phyloP scores from a whole-genome alignment of 64 coral and sea anemone species.

The Hydrozoanthus tunicans region DNA sequence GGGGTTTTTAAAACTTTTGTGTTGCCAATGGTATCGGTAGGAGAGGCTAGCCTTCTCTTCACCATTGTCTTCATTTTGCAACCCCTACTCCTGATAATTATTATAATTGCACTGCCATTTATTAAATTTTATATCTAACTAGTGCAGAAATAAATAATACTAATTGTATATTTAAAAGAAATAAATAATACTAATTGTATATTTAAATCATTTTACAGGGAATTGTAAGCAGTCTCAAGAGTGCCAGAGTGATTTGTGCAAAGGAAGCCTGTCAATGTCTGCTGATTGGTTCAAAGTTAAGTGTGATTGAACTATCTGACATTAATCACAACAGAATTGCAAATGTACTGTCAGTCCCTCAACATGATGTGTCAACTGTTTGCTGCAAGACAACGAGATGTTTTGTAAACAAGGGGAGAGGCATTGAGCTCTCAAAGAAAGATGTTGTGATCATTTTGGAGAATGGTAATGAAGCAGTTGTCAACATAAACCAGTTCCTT shows the following conservation, averaged over 20 bases:
- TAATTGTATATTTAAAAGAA: neutral
- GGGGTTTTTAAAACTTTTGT: too few species aligned
- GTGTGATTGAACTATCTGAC: conserved; percentile 27
- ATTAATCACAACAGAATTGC: conserved; percentile 10
- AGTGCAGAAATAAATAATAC: too few species aligned
- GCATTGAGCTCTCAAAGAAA: too few species aligned
- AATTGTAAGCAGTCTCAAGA: conserved; percentile 18
- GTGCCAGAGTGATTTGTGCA: neutral
- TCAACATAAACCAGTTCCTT: too few species aligned
- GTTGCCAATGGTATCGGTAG: too few species aligned
- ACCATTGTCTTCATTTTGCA: too few species aligned
- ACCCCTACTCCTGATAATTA: too few species aligned
- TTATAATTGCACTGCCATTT: too few species aligned
- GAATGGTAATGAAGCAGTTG: too few species aligned
- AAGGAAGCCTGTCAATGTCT: conserved; percentile 9
- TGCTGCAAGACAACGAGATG: conserved; percentile 21
- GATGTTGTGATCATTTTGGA: too few species aligned
- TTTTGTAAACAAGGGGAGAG: neutral
- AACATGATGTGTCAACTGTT: conserved; percentile 24
- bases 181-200: neutral
- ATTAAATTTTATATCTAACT: too few species aligned
- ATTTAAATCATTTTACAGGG: neutral
- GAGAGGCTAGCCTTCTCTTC: too few species aligned
- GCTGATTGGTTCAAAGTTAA: conserved; percentile 19
- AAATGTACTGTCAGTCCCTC: conserved; percentile 18